These are phyloP conservation scores for Marisa cornuarietis DNA, from an alignment of 1,140 invertebrate species.

Conservation along the genomic window DNA sequence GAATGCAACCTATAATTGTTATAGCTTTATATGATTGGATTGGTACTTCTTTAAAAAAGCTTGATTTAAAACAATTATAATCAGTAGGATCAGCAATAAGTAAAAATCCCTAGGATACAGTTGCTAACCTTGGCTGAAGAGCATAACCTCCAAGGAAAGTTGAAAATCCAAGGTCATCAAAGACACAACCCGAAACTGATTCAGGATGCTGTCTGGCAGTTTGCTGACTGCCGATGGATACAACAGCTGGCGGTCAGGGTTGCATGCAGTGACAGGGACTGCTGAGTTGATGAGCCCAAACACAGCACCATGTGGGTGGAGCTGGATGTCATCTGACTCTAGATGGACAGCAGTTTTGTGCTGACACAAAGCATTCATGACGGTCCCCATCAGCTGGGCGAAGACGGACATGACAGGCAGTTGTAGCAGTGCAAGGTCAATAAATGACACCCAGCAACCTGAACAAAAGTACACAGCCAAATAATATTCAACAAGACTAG, in stretches of 20 bases:
- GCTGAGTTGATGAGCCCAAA: slow-evolving; percentile 34
- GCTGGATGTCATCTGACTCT: slow-evolving; percentile 55
- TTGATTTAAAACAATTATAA: too few relatives aligned
- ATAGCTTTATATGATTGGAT: too few relatives aligned
- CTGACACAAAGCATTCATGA: slow-evolving; percentile 52
- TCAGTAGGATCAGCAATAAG: neutral
- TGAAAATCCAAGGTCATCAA: slow-evolving; percentile 56
- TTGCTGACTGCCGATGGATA: slow-evolving; percentile 52
- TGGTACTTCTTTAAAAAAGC: too few relatives aligned
- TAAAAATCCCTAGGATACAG: neutral
- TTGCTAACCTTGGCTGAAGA: slow-evolving; percentile 60
- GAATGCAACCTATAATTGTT: too few relatives aligned
- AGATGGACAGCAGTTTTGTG: slow-evolving; percentile 53
- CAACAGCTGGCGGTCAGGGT: slow-evolving; percentile 56
- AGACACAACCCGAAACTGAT: slow-evolving; percentile 58
- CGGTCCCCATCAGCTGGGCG: slow-evolving; percentile 55
- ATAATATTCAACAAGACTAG: too few relatives aligned
- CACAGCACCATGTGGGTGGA: slow-evolving; percentile 40
- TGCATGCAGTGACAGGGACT: slow-evolving; percentile 40
- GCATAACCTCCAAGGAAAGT: slow-evolving; percentile 55
- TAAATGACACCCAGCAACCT: slow-evolving; percentile 64
- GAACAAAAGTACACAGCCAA: neutral
- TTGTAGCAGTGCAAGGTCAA: slow-evolving; percentile 50
- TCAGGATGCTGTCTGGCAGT: slow-evolving; percentile 54
- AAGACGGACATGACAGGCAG: slow-evolving; percentile 57